Percentiles rank a stretch among this genome's conserved stretches.
phyloP scores from a whole-genome alignment of 2,113 vertebrate species.

The Apteryx owenii region DNA sequence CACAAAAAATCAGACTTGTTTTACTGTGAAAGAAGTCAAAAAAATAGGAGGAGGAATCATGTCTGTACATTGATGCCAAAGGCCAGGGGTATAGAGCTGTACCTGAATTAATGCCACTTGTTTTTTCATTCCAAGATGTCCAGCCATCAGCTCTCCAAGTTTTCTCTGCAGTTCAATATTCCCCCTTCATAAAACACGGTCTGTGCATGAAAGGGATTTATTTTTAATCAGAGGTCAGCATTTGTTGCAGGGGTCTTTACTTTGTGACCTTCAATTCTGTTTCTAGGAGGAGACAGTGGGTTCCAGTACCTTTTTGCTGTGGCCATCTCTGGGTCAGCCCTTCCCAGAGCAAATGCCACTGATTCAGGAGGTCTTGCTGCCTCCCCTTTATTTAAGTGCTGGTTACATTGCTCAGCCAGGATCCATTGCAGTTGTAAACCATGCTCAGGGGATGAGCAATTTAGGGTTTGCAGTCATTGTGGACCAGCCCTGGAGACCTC shows the following conservation, averaged over 20 bases:
- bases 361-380: slow-evolving; percentile 39
- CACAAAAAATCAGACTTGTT: not conserved
- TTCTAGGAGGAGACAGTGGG: slow-evolving; percentile 77
- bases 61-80: not conserved
- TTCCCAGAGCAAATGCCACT: slow-evolving; percentile 68
- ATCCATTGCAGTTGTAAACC: slow-evolving; percentile 53
- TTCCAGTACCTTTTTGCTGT: slow-evolving; percentile 73
- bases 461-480: slow-evolving; percentile 64
- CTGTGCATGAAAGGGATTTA: slow-evolving; percentile 50
- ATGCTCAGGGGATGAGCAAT: slow-evolving; percentile 56
- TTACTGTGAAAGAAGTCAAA: not conserved
- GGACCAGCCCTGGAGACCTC: slow-evolving; percentile 56
- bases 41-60: not conserved
- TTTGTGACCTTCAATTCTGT: slow-evolving; percentile 64
- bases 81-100: not conserved
- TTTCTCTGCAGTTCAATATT: slow-evolving; percentile 13
- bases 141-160: slow-evolving; percentile 12
- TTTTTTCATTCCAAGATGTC: not conserved
- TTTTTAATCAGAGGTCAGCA: slow-evolving; percentile 68
- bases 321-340: slow-evolving; percentile 63
- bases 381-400: slow-evolving; percentile 75
- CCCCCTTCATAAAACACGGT: slow-evolving; percentile 48
- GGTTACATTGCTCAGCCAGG: slow-evolving; percentile 39
- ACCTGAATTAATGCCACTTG: not conserved
- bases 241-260: slow-evolving; percentile 65